Evolutionary conservation across 1,140 invertebrate genomes (phyloP), one percentile per base, ranked within the genome.

Genomic region (Drosophila biarmipes): DNA sequence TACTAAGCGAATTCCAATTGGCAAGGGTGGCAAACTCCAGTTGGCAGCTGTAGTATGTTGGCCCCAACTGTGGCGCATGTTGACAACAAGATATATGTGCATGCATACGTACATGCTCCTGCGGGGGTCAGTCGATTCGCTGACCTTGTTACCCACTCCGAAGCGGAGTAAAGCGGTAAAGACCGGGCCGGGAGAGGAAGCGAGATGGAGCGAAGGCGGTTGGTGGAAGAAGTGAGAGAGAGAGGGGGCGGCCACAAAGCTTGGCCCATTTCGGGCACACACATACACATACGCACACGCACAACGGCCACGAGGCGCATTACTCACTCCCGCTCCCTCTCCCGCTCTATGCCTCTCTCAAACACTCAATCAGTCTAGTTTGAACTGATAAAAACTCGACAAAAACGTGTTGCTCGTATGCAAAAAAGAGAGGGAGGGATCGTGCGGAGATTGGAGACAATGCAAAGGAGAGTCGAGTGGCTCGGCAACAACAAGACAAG

Each of bases 321-420:
- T 74, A 46, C 63, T 69, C 64, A 69, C 75, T 64, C 72, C 63
- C 73, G 69, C 75, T 63, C 71, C 49, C 61, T 59, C 34, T 42
- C 55, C 14, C 31, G 37, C 49, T 55, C 42, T 12, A 31, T 73
- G 7, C 0, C 35, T 19, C 40, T 43, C 40, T 19, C 7, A 31
- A 31, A 11, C 48, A 55, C 56, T 46, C 66, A 51, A 58, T 59
- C 64, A 38, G 81, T 89, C 82, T 87, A 64, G 82, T 87, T 87
- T 73, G 27, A 89, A 87, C 82, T 89, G 82, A 89, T 89, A 87
- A 87, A 73, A 87, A 89, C 82, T 64, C 53, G 84, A 89, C 84
- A 69, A 84, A 89, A 87, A 87, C 82, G 79, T 87, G 82, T 87
- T 87, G 84, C 82, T 89, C 71, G 27, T 66, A 37, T 37, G 56